phyloP scores from a whole-genome alignment of 2,888 invertebrate genomes.

The Eucera pruinosa region DNA sequence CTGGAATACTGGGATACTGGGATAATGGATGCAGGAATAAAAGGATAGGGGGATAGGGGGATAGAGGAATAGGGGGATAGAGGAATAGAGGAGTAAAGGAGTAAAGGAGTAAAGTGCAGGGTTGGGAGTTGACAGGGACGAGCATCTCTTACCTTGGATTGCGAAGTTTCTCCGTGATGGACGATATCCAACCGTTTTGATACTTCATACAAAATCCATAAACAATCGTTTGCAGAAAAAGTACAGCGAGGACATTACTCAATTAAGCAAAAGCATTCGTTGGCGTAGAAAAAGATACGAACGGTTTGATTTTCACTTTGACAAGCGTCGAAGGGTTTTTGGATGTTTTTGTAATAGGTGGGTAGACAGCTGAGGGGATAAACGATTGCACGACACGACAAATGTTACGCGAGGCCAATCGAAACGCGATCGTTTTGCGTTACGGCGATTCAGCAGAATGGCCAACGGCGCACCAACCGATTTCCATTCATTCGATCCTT shows the following conservation, averaged over 20 bases:
- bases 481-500: slow-evolving; percentile 38
- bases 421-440: slow-evolving; percentile 75
- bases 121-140: background rate
- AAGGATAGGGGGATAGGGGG: too few species aligned
- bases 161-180: slow-evolving; percentile 64
- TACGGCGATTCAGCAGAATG: slow-evolving; percentile 70
- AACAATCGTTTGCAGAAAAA: slow-evolving; percentile 41
- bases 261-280: slow-evolving; percentile 41
- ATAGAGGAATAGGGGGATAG: too few species aligned
- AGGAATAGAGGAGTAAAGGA: too few species aligned
- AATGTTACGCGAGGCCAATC: slow-evolving; percentile 54
- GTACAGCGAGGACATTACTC: slow-evolving; percentile 39
- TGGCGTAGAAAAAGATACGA: slow-evolving; percentile 10
- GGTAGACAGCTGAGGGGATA: slow-evolving; percentile 51
- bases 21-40: too few species aligned
- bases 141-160: slow-evolving; percentile 66
- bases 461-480: slow-evolving; percentile 54
- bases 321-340: slow-evolving; percentile 27
- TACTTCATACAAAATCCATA: slow-evolving; percentile 67
- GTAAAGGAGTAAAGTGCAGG: too few species aligned
- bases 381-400: slow-evolving; percentile 61
- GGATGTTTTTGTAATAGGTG: slow-evolving; percentile 3
- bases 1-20: too few species aligned
- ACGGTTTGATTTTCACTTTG: slow-evolving; percentile 6
- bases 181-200: slow-evolving; percentile 59